Conservation (phyloP, 2,888 invertebrate species). For the Euspilapteryx auroguttella region DNA sequence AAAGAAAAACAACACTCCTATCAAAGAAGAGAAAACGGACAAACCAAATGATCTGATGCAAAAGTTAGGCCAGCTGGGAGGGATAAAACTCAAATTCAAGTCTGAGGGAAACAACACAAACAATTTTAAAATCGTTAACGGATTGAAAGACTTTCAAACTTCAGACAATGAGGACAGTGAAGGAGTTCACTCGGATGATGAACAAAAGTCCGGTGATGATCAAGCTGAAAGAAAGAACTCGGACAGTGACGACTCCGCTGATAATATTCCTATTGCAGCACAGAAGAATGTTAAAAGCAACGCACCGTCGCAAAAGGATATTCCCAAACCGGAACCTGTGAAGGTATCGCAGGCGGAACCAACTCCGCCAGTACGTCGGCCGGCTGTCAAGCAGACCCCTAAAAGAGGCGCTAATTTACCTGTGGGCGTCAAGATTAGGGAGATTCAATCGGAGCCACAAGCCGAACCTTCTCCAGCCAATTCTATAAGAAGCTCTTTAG, state of each 20-base stretch:
- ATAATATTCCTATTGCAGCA: conserved; percentile 4
- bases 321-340: conserved; percentile 12
- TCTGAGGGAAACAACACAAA: conserved; percentile 39
- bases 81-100: conserved; percentile 45
- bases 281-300: conserved; percentile 16
- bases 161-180: conserved; percentile 45
- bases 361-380: conserved; percentile 25
- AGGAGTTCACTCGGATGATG: too few relatives aligned
- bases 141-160: conserved; percentile 41
- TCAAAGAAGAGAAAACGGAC: conserved; percentile 33
- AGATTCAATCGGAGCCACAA: too few relatives aligned
- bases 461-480: too few relatives aligned
- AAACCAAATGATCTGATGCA: conserved; percentile 24
- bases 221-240: conserved; percentile 12
- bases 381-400: conserved; percentile 43
- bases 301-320: conserved; percentile 10
- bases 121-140: conserved; percentile 45
- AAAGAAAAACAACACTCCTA: conserved; percentile 33
- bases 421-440: conserved; percentile 3
- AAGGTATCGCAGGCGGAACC: too few relatives aligned
- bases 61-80: conserved; percentile 42
- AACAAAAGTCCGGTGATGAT: conserved; percentile 15
- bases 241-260: conserved; percentile 20
- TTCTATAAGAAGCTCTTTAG: too few relatives aligned
- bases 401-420: conserved; percentile 29